Percentiles rank a stretch among this genome's conserved stretches.
These are phyloP conservation scores for Sminthurides bifidus DNA, from an alignment of 1,140 invertebrate genomes.

Conservation along the genomic window DNA sequence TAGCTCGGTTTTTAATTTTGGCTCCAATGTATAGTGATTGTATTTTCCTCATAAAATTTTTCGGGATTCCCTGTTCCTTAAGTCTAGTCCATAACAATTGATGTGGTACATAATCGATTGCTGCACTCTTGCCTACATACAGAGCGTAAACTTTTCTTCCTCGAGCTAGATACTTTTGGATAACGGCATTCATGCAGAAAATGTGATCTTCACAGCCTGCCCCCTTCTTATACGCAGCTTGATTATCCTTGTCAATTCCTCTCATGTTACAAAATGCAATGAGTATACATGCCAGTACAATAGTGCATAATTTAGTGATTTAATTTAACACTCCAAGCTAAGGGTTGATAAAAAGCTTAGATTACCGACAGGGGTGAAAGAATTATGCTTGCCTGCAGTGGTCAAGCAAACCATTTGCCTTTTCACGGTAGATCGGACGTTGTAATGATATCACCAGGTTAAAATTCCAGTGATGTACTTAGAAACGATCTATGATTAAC, in stretches of 20 bases:
- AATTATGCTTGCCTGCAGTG: too few relatives aligned
- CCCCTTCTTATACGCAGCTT: constrained; percentile 31
- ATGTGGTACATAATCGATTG: constrained; percentile 15
- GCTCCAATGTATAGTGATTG: constrained; percentile 2
- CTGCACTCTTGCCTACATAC: constrained; percentile 14
- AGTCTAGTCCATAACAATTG: constrained; percentile 10
- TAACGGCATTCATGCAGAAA: constrained; percentile 24
- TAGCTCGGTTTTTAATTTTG: background rate
- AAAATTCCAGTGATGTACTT: too few relatives aligned
- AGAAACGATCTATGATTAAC: too few relatives aligned
- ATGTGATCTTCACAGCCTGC: constrained; percentile 31
- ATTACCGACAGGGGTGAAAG: too few relatives aligned
- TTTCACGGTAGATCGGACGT: too few relatives aligned
- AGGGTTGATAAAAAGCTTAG: too few relatives aligned
- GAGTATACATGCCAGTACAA: constrained; percentile 27
- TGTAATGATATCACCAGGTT: too few relatives aligned
- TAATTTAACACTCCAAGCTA: constrained; percentile 21
- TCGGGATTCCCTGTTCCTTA: constrained; percentile 2
- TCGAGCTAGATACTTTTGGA: background rate
- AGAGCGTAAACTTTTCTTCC: constrained; percentile 7
- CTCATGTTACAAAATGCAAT: constrained; percentile 22
- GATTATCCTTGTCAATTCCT: constrained; percentile 27
- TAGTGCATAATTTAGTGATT: constrained; percentile 29
- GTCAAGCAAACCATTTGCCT: too few relatives aligned
- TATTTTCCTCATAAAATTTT: constrained; percentile 9